Base-by-base conservation (phyloP, 2,797 vertebrate species). In the Acanthurus leucopareius region DNA sequence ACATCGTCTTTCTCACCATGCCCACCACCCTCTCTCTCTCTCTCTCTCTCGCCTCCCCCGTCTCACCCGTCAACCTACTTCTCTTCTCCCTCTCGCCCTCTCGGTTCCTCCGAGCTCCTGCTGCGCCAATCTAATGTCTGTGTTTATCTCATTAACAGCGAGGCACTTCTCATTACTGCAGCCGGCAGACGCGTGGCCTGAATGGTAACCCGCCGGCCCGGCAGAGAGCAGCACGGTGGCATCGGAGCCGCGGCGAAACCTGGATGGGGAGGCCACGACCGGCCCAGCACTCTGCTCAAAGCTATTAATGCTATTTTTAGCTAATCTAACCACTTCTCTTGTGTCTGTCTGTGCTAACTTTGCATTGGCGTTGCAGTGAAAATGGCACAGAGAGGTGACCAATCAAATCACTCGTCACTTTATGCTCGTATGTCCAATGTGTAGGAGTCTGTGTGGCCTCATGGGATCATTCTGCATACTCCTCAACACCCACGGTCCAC, bases 121-220 rank as follows among this genome's bases (percentile, higher is more conserved):
- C 91, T 82, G 90, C 86, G 89, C 81, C 83, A 78, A 82, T 88
- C 82, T 94, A 91, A 93, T 89, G 92, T 92, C 90, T 92, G 92
- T 92, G 89, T 95, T 94, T 94, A 93, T 94, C 92, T 94, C 90
- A 94, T 94, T 94, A 95, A 91, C 84, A 69, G 85, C 44, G 65
- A 88, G 74, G 69, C 89, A 75, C 86, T 91, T 87, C 86, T 89
- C 86, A 87, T 92, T 87, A 92, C 88, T 73, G 90, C 83, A 86
- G 77, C 88, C 80, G 79, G 86, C 82, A 28, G 90, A 75, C 61
- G 84, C 86, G 89, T 89, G 89, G 89, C 66, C 88, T 83, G 90
- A 90, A 94, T 93, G 89, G 85, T 69, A 93, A 93, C 90, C 78
- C 1, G 56, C 58, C 47, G 79, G 73, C 85, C 9, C 74, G 82